Percentiles rank a stretch among this genome's conserved stretches.
phyloP scores from a whole-genome alignment of 2,797 vertebrate genomes.

The Kryptopterus vitreolus region DNA sequence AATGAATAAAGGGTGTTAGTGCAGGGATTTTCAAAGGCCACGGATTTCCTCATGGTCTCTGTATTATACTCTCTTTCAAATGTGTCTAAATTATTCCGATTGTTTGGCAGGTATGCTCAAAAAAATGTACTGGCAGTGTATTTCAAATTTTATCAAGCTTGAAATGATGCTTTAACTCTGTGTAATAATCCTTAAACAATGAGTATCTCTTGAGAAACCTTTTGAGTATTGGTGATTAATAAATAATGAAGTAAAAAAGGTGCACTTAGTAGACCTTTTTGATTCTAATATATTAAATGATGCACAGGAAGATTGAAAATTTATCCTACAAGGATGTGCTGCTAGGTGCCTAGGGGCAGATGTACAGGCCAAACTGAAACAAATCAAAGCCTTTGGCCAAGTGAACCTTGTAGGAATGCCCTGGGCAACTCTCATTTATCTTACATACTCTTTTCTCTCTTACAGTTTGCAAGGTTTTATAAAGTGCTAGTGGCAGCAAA shows the following conservation, averaged over 20 bases:
- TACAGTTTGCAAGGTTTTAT: neutral
- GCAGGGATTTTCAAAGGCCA: neutral
- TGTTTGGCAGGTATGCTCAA: neutral
- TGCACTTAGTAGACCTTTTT: neutral
- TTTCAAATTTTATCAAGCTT: neutral
- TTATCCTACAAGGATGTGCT: neutral
- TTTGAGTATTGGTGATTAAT: neutral
- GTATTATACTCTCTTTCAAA: neutral
- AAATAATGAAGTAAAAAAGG: neutral
- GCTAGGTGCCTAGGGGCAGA: neutral
- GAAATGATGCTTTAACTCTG: neutral
- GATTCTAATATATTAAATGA: neutral
- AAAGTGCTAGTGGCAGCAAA: neutral
- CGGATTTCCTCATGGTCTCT: neutral
- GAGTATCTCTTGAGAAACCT: neutral
- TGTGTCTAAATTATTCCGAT: neutral
- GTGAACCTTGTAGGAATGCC: neutral
- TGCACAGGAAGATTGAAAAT: neutral
- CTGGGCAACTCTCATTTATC: neutral
- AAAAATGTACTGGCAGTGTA: neutral
- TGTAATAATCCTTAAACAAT: neutral
- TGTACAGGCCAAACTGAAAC: neutral
- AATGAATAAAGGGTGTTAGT: neutral
- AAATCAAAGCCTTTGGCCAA: neutral
- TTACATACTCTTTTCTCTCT: neutral